Evolutionary conservation across 2,113 vertebrate species (phyloP), one percentile per base, ranked within the genome.

Genomic region (Thunnus thynnus): DNA sequence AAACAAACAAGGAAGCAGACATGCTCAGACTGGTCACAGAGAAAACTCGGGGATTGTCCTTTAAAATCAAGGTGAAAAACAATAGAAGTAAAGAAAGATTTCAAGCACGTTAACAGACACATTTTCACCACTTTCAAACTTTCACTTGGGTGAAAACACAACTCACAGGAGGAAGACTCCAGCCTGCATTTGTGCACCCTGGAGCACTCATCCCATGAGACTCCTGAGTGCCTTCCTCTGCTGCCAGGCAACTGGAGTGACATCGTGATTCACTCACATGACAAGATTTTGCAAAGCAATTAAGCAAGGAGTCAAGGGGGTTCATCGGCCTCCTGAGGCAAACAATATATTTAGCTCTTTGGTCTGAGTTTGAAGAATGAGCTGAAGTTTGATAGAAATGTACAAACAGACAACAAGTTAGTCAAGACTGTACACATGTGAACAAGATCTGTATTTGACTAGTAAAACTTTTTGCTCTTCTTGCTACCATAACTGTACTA

Each of bases 181-280:
- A n/a, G 22, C 25, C 2, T 0, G 32, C 0, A 1, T 27, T 56
- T 47, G 36, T 7, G 10, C 56, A 52, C 65, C 64, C 30, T 80
- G 76, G 36, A 47, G 76, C 84, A 76, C 85, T 66, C 63, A 50
- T 78, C 69, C 63, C 48, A 12, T 5, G 68, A 86, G 76, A 76
- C 79, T 79, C 46, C 13, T 20, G 54, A 57, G 6, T 80, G 62
- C 57, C 77, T 14, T 8, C 56, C 52, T 89, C 64, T 71, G 81
- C 72, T 91, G 86, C 85, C 90, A 89, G 84, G 90, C 89, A 83
- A 89, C 86, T 81, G 64, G 67, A 72, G 13, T 57, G 81, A 74
- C 62, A 73, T 76, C 36, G 72, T 57, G 78, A 85, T 86, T 55
- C 55, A 80, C 78, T 78, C 77, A 85, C n/a, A 4, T 84, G 83